These are phyloP conservation scores for Galaxea fascicularis DNA, from an alignment of 92 coral and sea anemone species.

Conservation along the genomic window DNA sequence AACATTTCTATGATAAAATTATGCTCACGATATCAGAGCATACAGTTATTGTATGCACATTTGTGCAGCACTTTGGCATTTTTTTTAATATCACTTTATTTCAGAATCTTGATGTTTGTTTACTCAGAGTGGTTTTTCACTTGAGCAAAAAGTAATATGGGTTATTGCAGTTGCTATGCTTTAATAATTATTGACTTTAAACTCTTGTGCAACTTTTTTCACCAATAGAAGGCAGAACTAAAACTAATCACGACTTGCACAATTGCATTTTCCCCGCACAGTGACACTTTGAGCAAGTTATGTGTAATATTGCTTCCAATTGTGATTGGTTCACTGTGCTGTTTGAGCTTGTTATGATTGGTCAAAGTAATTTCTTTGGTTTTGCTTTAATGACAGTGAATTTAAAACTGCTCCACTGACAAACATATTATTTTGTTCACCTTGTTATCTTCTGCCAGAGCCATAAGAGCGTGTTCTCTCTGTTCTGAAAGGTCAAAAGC, in stretches of 20 bases:
- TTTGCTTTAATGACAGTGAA: too few relatives aligned
- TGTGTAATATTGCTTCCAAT: not conserved
- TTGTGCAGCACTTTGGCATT: not conserved
- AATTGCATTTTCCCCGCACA: not conserved
- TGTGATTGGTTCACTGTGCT: not conserved
- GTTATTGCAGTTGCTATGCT: not conserved
- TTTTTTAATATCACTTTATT: too few relatives aligned
- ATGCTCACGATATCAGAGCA: too few relatives aligned
- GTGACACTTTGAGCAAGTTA: not conserved
- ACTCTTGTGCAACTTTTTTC: not conserved
- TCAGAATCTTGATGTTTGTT: not conserved
- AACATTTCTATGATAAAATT: too few relatives aligned
- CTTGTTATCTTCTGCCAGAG: constrained; percentile 3
- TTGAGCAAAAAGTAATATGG: not conserved
- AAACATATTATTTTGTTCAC: not conserved
- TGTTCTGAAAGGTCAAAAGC: not conserved
- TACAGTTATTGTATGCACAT: not conserved
- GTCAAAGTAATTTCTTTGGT: too few relatives aligned
- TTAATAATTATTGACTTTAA: not conserved
- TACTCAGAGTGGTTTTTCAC: not conserved
- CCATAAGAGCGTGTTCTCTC: not conserved
- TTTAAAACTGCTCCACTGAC: not conserved
- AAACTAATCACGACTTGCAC: not conserved
- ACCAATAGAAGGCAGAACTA: not conserved
- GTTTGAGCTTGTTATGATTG: not conserved